phyloP scores from a whole-genome alignment of 2,113 vertebrate species.

The Scartelaos histophorus region DNA sequence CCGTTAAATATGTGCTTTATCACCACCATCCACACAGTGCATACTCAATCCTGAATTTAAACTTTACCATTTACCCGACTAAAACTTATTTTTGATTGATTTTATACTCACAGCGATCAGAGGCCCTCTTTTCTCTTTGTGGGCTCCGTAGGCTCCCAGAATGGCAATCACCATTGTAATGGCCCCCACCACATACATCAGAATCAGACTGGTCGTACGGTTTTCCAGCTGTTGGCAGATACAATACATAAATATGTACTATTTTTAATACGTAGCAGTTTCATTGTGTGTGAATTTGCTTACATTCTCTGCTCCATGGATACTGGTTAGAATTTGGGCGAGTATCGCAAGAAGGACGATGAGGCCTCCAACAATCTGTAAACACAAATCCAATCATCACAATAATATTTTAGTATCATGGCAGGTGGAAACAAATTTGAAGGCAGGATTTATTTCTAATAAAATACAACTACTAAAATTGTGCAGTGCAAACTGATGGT shows the following conservation, averaged over 20 bases:
- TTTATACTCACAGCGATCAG: conserved; percentile 55
- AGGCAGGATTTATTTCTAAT: neutral
- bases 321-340: neutral
- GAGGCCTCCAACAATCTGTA: conserved; percentile 34
- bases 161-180: conserved; percentile 41
- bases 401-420: neutral
- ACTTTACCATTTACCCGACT: too few relatives aligned
- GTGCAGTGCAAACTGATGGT: too few relatives aligned
- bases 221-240: conserved; percentile 16
- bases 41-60: too few relatives aligned
- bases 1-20: neutral
- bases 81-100: neutral
- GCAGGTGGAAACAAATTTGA: neutral
- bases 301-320: neutral
- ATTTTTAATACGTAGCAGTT: neutral
- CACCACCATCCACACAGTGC: neutral
- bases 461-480: neutral
- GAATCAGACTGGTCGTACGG: neutral
- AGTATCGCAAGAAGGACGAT: conserved; percentile 37
- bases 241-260: neutral
- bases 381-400: neutral
- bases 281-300: conserved; percentile 2
- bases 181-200: conserved; percentile 30
- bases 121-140: conserved; percentile 35
- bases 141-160: conserved; percentile 58